Evolutionary conservation across 2,888 invertebrate species (phyloP), one percentile per base, ranked within the genome.

Genomic region (Torymus tubicola): DNA sequence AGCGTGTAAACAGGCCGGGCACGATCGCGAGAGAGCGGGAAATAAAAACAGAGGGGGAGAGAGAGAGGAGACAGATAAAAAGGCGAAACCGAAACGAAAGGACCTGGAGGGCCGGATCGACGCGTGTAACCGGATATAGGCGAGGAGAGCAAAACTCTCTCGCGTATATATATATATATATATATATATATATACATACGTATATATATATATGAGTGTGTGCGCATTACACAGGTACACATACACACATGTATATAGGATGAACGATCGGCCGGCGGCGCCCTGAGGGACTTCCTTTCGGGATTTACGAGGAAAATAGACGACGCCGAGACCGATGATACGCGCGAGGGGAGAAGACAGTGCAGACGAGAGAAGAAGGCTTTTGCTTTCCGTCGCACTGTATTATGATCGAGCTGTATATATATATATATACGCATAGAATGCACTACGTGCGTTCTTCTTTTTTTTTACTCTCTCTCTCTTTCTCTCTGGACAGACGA

Each of bases 241-340:
- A 53, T 10, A 63, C 11, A 13, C 52, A 53, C 16, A 31, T 55
- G 55, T 52, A 31, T n/a, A 16, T 4, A 13, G 60, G 16, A 61
- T 71, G 67, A 61, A 63, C 61, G 75, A 74, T 64, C 76, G 63
- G 42, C 5, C 42, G 42, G 42, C 42, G 42, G 78, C 70, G 78
- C 78, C 78, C 58, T 52, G 55, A 73, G 81, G 78, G 74, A 67
- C 57, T 81, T 68, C 78, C 74, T 74, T 65, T 65, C 24, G 70
- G 52, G 65, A 74, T 74, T 72, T 76, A 70, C 60, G 74, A 61
- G 71, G 77, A 81, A 77, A 74, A 80, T 76, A 78, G 55, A 73
- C 73, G 63, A 42, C 57, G 53, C 55, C 71, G 63, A 72, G 61
- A 60, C 74, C 18, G 81, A 73, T 53, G 70, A 61, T 67, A 55